Base-by-base conservation (phyloP, 2,888 invertebrate species). In the Monopis laevigella region DNA sequence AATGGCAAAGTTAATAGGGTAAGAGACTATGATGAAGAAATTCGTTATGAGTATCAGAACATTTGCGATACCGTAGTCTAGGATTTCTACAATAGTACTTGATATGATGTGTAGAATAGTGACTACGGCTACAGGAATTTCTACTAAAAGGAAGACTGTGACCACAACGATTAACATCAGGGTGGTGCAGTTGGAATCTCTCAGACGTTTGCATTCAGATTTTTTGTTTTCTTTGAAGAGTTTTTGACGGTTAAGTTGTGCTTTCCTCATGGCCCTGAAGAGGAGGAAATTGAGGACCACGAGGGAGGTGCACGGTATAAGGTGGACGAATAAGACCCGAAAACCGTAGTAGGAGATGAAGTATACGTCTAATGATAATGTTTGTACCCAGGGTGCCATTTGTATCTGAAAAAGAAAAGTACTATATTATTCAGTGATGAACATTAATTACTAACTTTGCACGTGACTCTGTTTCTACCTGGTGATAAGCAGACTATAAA, bases 1-100 rank as follows among this genome's bases (percentile, higher is more conserved):
- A 49, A 96, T 95, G 45, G 94, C 96, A 58, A 97, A 96, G 66
- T 96, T 96, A 43, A 96, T 89, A 8, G 95, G 95, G 69, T 96
- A 96, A 35, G 93, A 93, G 27, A 94, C 85, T 44, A 95, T 89
- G 45, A 97, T 92, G 63, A 93, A 90, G 73, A 96, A 94, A 75
- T 96, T 96, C 8, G 93, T 93, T 58, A 93, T 87, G 46, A 91
- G 65, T 43, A 93, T 89, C 46, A 92, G 82, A 14, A 89, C 84
- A 59, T 91, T 91, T 11, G 91, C 90, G 40, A 90, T 85, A 48
- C 87, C 82, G 55, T 92, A 92, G 67, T 93, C 88, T 35, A 92
- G 63, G 49, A 91, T 87, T 53, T 88, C 86, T 8, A 84, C 86
- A 34, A 89, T 81, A 13, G 87, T 84, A 54, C 88, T 88, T 19